Conservation (phyloP, 2,888 invertebrate genomes). For the Pristionchus arcanus region DNA sequence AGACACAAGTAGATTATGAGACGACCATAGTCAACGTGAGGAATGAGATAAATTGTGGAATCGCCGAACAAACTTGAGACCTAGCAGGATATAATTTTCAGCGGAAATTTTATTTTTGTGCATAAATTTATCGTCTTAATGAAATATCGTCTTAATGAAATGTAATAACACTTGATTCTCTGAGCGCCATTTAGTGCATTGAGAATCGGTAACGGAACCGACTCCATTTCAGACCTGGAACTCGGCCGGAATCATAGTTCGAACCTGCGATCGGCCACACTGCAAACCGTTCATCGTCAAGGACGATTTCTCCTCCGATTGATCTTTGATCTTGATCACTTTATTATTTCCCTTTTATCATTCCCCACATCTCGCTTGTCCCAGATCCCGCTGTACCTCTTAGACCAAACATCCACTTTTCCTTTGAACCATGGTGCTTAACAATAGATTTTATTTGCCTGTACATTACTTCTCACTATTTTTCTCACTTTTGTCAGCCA, state of each 20-base stretch:
- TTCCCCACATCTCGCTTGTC: neutral
- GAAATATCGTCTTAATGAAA: no score
- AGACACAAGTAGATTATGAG: no score
- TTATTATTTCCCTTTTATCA: neutral
- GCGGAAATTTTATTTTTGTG: no score
- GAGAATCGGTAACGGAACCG: neutral
- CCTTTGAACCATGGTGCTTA: neutral
- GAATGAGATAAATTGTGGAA: no score
- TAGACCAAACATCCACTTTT: neutral
- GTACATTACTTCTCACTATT: neutral
- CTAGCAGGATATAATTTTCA: no score
- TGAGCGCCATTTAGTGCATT: no score
- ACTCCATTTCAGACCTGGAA: conserved; percentile 44
- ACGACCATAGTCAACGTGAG: no score
- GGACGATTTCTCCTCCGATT: neutral
- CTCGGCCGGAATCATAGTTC: conserved; percentile 42
- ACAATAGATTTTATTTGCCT: neutral
- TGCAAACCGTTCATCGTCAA: conserved; percentile 55
- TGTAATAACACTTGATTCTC: no score
- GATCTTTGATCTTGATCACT: conserved; percentile 7
- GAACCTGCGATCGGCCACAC: conserved; percentile 45
- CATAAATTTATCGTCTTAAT: no score
- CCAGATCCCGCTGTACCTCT: neutral
- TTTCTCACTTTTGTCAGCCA: neutral
- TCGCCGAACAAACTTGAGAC: no score